Conservation (phyloP, 1,140 invertebrate genomes). For the Anastrepha obliqua region DNA sequence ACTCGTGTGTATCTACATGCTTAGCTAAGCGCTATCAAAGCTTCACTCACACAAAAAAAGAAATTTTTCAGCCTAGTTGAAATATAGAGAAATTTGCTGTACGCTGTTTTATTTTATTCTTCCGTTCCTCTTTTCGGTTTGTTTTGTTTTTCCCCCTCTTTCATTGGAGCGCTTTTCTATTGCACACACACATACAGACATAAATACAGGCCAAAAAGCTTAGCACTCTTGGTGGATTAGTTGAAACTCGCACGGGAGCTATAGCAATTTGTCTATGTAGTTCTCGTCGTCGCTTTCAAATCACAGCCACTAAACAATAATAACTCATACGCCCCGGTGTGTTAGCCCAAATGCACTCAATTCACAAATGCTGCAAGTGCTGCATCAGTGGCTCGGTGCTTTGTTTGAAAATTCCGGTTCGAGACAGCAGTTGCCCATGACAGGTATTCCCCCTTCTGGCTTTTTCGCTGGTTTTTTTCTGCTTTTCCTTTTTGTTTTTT, state of each 20-base stretch:
- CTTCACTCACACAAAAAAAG: background rate
- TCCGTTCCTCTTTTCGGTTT: no score
- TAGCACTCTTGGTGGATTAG: conserved; percentile 25
- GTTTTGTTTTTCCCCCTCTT: background rate
- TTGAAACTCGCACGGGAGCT: background rate
- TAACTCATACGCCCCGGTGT: conserved; percentile 48
- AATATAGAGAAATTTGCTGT: background rate
- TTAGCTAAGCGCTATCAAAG: background rate
- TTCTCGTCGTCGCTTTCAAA: conserved; percentile 17
- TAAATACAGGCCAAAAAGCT: background rate
- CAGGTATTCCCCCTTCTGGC: background rate
- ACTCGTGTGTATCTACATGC: no score
- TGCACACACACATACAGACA: background rate
- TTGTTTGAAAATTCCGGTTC: conserved; percentile 14
- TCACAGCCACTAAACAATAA: conserved; percentile 50
- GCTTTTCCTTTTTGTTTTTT: background rate
- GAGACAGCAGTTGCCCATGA: background rate
- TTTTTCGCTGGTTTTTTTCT: background rate
- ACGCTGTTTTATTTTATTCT: background rate
- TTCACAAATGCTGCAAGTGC: conserved; percentile 24
- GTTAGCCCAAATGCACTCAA: conserved; percentile 38
- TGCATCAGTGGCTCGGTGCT: background rate
- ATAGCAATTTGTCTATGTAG: conserved; percentile 10
- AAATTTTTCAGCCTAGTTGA: background rate
- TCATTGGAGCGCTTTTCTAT: background rate